Evolutionary conservation across 2,113 vertebrate species (phyloP).

Genomic region (Riparia riparia): DNA sequence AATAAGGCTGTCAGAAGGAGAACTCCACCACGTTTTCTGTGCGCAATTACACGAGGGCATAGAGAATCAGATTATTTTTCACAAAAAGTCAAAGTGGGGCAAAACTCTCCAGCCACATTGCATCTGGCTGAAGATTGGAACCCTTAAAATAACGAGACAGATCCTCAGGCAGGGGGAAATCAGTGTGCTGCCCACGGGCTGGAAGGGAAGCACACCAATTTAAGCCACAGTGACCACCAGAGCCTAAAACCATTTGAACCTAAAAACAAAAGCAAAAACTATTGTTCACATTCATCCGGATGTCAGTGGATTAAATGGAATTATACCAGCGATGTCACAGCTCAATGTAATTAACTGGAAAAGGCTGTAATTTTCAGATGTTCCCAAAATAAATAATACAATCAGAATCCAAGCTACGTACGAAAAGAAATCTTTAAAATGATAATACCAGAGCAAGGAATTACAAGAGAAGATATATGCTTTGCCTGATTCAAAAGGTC

Average conservation of each 20-base stretch:
- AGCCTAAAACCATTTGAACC: slow-evolving; percentile 9
- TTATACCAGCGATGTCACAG: slow-evolving; percentile 15
- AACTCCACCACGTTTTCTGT: not conserved
- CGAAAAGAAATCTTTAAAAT: not conserved
- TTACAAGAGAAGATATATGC: not conserved
- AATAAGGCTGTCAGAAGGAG: not conserved
- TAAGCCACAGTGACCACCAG: not conserved
- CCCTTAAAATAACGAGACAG: not conserved
- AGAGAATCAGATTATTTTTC: not conserved
- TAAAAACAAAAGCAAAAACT: slow-evolving; percentile 28
- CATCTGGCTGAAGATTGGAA: not conserved
- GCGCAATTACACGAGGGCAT: not conserved
- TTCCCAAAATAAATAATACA: slow-evolving; percentile 28
- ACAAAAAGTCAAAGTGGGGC: not conserved
- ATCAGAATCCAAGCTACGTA: not conserved
- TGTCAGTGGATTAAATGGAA: slow-evolving; percentile 36
- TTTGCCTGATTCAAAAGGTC: slow-evolving; percentile 4
- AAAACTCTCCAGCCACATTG: not conserved
- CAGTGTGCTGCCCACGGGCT: not conserved
- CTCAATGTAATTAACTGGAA: slow-evolving; percentile 7
- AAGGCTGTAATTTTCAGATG: slow-evolving; percentile 23
- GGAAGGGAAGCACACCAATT: not conserved
- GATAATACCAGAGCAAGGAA: not conserved
- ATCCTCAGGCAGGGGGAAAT: not conserved
- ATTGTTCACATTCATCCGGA: not conserved